These are phyloP conservation scores for Coenonympha glycerion DNA, from an alignment of 2,888 invertebrate species.

Conservation along the genomic window DNA sequence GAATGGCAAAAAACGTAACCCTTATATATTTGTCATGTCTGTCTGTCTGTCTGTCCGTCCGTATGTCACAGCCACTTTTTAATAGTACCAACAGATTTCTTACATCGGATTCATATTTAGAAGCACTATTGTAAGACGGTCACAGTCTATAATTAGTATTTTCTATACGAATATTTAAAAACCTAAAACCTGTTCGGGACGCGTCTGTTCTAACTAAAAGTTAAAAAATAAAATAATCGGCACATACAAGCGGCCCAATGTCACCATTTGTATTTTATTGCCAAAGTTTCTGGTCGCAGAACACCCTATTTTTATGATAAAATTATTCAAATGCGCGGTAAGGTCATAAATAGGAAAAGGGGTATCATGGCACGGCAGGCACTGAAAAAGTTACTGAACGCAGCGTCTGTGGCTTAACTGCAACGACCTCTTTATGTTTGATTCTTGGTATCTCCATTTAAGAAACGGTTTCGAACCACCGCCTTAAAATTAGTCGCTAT, in stretches of 20 bases:
- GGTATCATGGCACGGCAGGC: conserved; percentile 59
- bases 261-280: conserved; percentile 75
- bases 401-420: conserved; percentile 4
- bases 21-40: no score
- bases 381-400: conserved; percentile 42
- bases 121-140: no score
- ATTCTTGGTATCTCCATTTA: conserved; percentile 1
- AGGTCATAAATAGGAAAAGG: conserved; percentile 69
- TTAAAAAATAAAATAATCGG: conserved; percentile 16
- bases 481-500: neutral
- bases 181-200: neutral
- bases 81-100: no score
- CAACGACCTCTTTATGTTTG: conserved; percentile 11
- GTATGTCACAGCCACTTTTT: no score
- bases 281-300: conserved; percentile 65
- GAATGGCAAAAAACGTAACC: no score
- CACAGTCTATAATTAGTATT: no score
- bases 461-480: neutral
- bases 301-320: conserved; percentile 72
- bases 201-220: neutral
- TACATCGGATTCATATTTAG: no score
- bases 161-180: no score
- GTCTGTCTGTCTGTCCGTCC: no score
- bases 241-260: conserved; percentile 42
- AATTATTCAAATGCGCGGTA: conserved; percentile 71